Percentiles rank a stretch among this genome's conserved stretches.
Evolutionary conservation across 2,888 invertebrate species (phyloP).

Genomic region (Petrolisthes cinctipes): DNA sequence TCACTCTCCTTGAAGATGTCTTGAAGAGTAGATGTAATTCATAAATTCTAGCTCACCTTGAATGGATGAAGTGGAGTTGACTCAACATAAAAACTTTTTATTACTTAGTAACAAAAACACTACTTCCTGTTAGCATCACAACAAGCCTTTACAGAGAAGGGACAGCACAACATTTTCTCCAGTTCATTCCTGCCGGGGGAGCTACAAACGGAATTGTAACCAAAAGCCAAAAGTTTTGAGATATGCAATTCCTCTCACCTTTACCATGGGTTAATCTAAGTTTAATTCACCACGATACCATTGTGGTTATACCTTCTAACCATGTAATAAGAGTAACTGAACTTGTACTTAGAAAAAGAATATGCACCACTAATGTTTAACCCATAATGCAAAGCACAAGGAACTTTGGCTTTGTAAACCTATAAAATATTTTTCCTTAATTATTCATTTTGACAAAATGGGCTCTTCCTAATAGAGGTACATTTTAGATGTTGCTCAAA

Average conservation of each 20-base stretch:
- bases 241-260: constrained; percentile 10
- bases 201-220: no score
- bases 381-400: constrained; percentile 32
- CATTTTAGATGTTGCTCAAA: constrained; percentile 33
- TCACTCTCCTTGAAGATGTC: no score
- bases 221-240: constrained; percentile 4
- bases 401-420: constrained; percentile 22
- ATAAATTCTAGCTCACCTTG: no score
- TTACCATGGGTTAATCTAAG: background rate
- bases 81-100: no score
- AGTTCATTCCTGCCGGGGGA: no score
- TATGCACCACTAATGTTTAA: constrained; percentile 43
- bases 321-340: constrained; percentile 2
- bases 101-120: no score
- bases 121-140: no score
- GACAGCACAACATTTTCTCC: no score
- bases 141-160: no score
- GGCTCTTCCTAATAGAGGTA: constrained; percentile 31
- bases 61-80: no score
- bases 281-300: background rate
- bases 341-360: constrained; percentile 21
- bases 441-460: constrained; percentile 28
- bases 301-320: background rate
- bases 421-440: constrained; percentile 15
- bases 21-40: no score